Evolutionary conservation across 2,113 vertebrate genomes (phyloP).

Genomic region (Trochalopteron elliotii): DNA sequence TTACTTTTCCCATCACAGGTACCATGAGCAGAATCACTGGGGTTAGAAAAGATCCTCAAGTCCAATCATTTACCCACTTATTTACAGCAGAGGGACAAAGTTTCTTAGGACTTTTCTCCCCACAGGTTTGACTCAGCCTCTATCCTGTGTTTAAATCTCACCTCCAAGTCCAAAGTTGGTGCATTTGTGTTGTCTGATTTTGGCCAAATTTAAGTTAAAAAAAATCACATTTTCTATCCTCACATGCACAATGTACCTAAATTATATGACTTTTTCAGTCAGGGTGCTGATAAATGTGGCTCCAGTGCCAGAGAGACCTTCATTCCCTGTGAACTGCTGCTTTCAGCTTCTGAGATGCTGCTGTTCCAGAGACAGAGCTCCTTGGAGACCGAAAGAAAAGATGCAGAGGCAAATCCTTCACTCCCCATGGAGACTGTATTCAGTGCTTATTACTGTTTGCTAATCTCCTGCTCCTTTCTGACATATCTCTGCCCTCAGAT

Average conservation of each 20-base stretch:
- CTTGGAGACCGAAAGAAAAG: slow-evolving; percentile 59
- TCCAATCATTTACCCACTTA: too few relatives aligned
- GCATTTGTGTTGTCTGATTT: not conserved
- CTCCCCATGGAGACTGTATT: slow-evolving; percentile 34
- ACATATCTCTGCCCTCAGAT: not conserved
- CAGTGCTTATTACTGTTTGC: not conserved
- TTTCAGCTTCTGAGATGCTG: slow-evolving; percentile 53
- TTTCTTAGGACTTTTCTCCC: not conserved
- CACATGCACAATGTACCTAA: not conserved
- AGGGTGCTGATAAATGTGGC: slow-evolving; percentile 26
- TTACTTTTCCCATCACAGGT: not conserved
- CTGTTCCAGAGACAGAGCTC: slow-evolving; percentile 47
- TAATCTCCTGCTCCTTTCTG: not conserved
- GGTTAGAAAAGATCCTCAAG: not conserved
- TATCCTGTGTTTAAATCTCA: not conserved
- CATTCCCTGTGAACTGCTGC: slow-evolving; percentile 31
- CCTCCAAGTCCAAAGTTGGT: not conserved
- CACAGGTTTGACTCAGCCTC: not conserved
- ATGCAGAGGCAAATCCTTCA: slow-evolving; percentile 21
- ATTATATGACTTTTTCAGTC: not conserved
- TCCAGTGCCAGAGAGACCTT: slow-evolving; percentile 11
- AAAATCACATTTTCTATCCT: not conserved
- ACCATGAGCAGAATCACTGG: not conserved
- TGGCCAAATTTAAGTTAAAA: not conserved
- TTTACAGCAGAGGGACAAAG: not conserved